A percentile compares a stretch with the other conserved stretches of the same genome.
phyloP scores from a whole-genome alignment of 2,888 invertebrate genomes.

The Cryptus armator region DNA sequence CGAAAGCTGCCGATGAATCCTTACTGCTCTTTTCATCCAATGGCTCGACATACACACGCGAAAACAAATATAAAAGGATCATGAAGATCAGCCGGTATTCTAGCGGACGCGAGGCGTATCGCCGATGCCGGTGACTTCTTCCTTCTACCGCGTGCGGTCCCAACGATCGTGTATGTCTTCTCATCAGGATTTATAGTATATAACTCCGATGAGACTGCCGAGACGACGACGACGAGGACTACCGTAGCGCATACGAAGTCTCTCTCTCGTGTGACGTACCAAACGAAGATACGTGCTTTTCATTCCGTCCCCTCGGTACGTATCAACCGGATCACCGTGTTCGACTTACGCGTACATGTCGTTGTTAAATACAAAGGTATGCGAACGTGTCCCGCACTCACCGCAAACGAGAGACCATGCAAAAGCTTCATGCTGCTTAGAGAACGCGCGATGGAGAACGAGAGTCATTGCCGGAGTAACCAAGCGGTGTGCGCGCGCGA shows the following conservation, averaged over 20 bases:
- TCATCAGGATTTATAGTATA: conserved; percentile 63
- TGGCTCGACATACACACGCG: not conserved
- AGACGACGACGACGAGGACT: conserved; percentile 11
- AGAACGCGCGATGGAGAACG: not conserved
- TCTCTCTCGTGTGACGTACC: conserved; percentile 29
- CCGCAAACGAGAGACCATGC: conserved; percentile 23
- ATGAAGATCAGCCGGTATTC: conserved; percentile 44
- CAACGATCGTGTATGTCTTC: conserved; percentile 33
- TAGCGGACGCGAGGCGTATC: conserved; percentile 53
- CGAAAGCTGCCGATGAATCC: conserved; percentile 38
- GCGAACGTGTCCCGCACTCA: conserved; percentile 35
- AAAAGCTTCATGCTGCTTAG: conserved; percentile 30
- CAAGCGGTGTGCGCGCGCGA: not conserved
- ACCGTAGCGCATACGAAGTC: conserved; percentile 37
- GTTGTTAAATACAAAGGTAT: conserved; percentile 45
- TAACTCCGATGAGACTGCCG: conserved; percentile 21
- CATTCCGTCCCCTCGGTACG: conserved; percentile 50
- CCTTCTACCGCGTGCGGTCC: conserved; percentile 48
- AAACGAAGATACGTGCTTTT: conserved; percentile 62
- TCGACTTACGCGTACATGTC: conserved; percentile 41
- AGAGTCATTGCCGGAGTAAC: not conserved
- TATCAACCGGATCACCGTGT: conserved; percentile 57
- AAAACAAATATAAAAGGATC: conserved; percentile 6
- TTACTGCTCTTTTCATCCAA: conserved; percentile 21
- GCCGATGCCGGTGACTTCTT: conserved; percentile 33